Evolutionary conservation across 2,113 vertebrate species (phyloP).

Genomic region (Cyanocitta stelleri): DNA sequence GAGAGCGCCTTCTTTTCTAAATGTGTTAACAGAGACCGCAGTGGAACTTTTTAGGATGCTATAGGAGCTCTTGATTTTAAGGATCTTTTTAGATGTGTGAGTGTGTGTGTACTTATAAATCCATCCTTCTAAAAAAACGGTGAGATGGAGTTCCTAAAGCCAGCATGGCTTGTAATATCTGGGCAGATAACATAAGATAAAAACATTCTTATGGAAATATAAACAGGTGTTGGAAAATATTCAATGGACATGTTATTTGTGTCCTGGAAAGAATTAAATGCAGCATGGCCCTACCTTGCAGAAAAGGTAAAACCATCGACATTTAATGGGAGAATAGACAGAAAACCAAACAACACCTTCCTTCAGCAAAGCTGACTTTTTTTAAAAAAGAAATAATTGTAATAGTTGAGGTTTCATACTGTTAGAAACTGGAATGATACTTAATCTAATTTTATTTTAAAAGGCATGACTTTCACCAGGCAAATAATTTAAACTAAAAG

Average conservation of each 20-base stretch:
- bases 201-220: background rate
- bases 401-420: background rate
- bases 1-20: rapidly evolving
- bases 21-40: rapidly evolving
- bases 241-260: background rate
- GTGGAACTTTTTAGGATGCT: background rate
- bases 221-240: background rate
- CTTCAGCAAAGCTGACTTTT: background rate
- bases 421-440: background rate
- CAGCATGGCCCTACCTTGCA: background rate
- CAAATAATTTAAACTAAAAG: background rate
- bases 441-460: background rate
- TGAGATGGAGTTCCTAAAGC: background rate
- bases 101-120: background rate
- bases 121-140: background rate
- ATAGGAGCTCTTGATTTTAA: background rate
- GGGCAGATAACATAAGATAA: background rate
- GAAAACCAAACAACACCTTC: background rate
- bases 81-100: background rate
- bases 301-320: background rate
- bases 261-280: background rate
- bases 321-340: background rate
- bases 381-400: background rate
- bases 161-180: background rate
- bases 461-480: background rate